A percentile compares a stretch with the other conserved stretches of the same genome.
phyloP scores from a whole-genome alignment of 2,797 vertebrate species.

The Neopelma chrysocephalum region DNA sequence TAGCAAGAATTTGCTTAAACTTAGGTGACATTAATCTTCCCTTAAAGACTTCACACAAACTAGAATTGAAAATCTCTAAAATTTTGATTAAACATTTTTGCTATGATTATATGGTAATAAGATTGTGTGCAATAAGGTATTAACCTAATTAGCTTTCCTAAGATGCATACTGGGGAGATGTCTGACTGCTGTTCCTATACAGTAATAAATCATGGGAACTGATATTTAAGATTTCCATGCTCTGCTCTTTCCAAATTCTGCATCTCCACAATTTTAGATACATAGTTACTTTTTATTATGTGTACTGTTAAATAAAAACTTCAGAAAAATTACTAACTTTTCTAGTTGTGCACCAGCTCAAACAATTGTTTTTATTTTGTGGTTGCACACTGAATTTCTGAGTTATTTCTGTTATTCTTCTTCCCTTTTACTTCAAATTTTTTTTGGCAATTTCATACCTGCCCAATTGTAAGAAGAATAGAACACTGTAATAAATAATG shows the following conservation, averaged over 20 bases:
- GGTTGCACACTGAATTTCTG: neutral
- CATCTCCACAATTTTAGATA: conserved; percentile 24
- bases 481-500: neutral
- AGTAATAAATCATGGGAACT: conserved; percentile 10
- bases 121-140: neutral
- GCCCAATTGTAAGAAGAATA: neutral
- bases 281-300: conserved; percentile 21
- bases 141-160: conserved; percentile 48
- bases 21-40: neutral
- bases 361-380: neutral
- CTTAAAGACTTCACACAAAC: neutral
- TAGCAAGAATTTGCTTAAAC: neutral
- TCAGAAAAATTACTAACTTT: conserved; percentile 13
- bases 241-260: neutral
- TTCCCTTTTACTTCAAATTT: neutral
- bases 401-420: neutral
- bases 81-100: conserved; percentile 19
- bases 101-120: neutral
- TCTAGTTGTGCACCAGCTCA: neutral
- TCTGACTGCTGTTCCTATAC: neutral
- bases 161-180: neutral
- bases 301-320: conserved; percentile 27
- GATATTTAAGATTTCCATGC: neutral
- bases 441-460: neutral
- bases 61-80: neutral